Base-by-base conservation (phyloP, 1,140 invertebrate species). In the Batillaria attramentaria region DNA sequence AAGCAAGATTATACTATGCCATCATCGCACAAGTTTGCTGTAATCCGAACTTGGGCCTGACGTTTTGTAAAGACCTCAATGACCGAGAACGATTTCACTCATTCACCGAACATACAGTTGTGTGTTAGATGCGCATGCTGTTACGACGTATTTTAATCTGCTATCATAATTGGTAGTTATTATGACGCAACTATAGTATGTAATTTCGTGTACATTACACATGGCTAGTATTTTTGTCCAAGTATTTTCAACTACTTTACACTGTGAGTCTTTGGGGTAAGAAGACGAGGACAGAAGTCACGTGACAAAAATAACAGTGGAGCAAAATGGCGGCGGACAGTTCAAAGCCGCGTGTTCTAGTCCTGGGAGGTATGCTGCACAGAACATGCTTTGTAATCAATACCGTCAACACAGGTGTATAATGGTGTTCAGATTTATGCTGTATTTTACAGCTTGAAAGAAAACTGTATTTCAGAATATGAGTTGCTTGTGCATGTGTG, bases 291-390 rank as follows among this genome's bases (percentile, higher is more conserved):
- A 33, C 62, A 20, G 3, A 65, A 66, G 65, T 81, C 82, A 83
- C 82, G 76, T 83, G 82, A 83, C 69, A 68, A 57, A 65, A 74
- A 78, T 68, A 68, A 80, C 77, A 46, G 20, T n/a, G 50, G n/a
- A 33, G 33, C 65, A 84, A 82, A 77, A 84, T 84, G 83, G 83
- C 84, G 72, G 82, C 79, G 18, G 78, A 54, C 60, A 74, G 69
- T 60, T 68, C 24, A 31, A 78, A 66, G 57, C 69, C 75, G 18
- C 68, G 82, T 65, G 82, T 85, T 8, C 75, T 85, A 41, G 65
- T 85, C 16, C 78, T 85, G n/a, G 76, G 76, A 37, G 76, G 76
- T 78, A 41, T 41, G 57, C 54, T 24, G 50, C 16, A 18, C 33
- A 39, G 8, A 39, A 41, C 31, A 8, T n/a, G 16, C 20, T 18